These are phyloP conservation scores for Hetaerina americana DNA, from an alignment of 1,140 invertebrate species.

Conservation along the genomic window DNA sequence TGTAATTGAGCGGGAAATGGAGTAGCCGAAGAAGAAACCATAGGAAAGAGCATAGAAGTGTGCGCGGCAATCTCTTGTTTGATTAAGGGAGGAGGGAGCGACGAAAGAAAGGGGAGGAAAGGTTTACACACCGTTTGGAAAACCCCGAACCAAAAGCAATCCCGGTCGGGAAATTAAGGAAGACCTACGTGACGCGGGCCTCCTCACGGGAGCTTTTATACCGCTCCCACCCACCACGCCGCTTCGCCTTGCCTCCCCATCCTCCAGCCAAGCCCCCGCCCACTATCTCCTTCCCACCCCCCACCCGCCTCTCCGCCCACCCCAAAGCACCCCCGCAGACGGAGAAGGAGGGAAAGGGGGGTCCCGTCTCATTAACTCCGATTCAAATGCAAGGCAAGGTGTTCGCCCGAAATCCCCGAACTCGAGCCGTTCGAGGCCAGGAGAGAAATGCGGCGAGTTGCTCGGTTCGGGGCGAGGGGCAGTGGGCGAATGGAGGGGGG, in stretches of 20 bases:
- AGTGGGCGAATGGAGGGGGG: neutral
- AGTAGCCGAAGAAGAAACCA: too few relatives aligned
- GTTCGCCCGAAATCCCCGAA: neutral
- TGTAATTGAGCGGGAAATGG: too few relatives aligned
- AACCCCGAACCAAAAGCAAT: neutral
- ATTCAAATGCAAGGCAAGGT: neutral
- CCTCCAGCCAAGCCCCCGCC: too few relatives aligned
- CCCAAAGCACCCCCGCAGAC: too few relatives aligned
- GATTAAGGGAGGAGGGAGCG: too few relatives aligned
- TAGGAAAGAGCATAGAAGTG: too few relatives aligned
- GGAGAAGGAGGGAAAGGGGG: too few relatives aligned
- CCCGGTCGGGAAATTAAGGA: neutral
- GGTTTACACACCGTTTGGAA: neutral
- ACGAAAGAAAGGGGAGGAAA: neutral
- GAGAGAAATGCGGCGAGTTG: neutral
- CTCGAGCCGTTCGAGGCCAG: too few relatives aligned
- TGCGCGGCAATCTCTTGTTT: too few relatives aligned
- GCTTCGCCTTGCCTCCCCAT: too few relatives aligned
- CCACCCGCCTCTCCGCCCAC: too few relatives aligned
- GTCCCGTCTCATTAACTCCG: neutral
- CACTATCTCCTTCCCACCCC: too few relatives aligned
- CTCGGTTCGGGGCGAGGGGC: neutral
- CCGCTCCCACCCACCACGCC: neutral
- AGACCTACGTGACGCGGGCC: neutral
- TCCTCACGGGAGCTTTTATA: neutral